phyloP scores from a whole-genome alignment of 2,888 invertebrate genomes.

The Ophion ventricosus region DNA sequence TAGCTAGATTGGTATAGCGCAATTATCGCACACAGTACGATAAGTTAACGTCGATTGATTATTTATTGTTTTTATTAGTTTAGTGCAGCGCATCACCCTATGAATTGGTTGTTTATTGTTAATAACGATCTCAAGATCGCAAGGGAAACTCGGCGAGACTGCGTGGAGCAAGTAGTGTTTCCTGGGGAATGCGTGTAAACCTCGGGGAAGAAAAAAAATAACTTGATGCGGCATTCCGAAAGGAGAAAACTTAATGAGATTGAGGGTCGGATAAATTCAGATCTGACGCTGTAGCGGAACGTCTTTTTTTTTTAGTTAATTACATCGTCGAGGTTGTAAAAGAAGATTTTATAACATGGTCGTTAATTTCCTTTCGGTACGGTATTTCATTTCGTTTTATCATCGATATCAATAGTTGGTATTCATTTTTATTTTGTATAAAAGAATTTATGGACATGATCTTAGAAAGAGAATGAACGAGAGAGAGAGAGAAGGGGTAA shows the following conservation, averaged over 20 bases:
- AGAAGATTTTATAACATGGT: constrained; percentile 12
- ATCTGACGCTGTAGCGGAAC: background rate
- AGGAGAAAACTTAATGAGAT: constrained; percentile 7
- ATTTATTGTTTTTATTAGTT: no score
- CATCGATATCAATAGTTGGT: background rate
- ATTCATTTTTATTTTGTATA: background rate
- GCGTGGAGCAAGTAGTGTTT: no score
- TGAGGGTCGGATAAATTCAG: constrained; percentile 20
- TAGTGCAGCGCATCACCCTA: no score
- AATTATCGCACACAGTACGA: no score
- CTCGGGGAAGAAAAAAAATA: background rate
- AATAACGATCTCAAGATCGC: no score
- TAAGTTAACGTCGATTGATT: no score
- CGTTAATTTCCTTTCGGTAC: constrained; percentile 11
- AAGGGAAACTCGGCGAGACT: no score
- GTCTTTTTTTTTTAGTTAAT: constrained; percentile 7
- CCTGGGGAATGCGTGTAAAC: background rate
- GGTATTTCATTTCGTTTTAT: background rate
- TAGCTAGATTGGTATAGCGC: no score
- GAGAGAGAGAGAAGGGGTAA: no score
- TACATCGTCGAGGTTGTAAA: constrained; percentile 13
- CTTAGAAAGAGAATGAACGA: no score
- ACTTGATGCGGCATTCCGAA: background rate
- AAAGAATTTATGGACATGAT: no score
- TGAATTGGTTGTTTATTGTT: no score